These are phyloP conservation scores for Oryzias curvinotus DNA, from an alignment of 2,113 vertebrate genomes.

Conservation along the genomic window DNA sequence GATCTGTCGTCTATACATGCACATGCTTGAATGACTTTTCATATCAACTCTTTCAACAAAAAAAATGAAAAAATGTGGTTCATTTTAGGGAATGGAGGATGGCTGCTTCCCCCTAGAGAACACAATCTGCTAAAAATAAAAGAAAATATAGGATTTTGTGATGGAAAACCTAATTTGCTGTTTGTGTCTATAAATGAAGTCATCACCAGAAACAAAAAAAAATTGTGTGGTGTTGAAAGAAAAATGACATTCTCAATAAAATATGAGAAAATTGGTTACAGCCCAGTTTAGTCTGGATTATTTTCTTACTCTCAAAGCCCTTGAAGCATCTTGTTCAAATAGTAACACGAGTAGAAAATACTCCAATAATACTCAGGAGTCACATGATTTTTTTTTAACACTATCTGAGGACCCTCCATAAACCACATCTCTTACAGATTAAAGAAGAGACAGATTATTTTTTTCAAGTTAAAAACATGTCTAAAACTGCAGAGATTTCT, in stretches of 20 bases:
- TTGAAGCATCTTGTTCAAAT: neutral
- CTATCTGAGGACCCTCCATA: too few species aligned
- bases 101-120: too few species aligned
- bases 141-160: neutral
- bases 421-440: too few species aligned
- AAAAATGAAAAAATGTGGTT: conserved; percentile 32
- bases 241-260: neutral
- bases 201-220: neutral
- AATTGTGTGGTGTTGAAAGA: neutral
- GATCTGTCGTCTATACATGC: conserved; percentile 25
- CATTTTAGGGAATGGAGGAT: conserved; percentile 4
- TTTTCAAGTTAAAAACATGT: too few species aligned
- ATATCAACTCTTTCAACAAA: too few species aligned
- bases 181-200: neutral
- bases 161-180: conserved; percentile 26
- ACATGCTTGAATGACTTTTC: conserved; percentile 17
- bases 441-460: too few species aligned
- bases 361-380: too few species aligned
- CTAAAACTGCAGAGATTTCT: too few species aligned
- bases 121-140: too few species aligned
- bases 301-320: neutral
- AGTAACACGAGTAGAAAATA: neutral
- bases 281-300: neutral
- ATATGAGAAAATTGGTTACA: neutral
- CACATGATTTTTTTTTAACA: too few species aligned